These are phyloP conservation scores for Palythoa grandis DNA, from an alignment of 92 coral and sea anemone species.

Conservation along the genomic window DNA sequence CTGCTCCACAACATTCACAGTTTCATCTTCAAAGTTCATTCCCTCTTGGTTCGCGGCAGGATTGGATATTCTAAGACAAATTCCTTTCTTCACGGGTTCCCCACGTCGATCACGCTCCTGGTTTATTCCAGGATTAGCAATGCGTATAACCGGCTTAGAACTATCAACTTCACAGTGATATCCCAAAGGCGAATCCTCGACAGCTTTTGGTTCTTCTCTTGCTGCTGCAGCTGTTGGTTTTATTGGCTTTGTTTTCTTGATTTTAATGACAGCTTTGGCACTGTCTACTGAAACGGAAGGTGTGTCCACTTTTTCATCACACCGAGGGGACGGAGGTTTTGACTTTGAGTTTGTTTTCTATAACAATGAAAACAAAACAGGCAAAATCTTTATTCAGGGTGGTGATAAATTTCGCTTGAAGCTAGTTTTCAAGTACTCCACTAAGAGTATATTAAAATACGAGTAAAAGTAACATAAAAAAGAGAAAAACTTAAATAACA, in stretches of 20 bases:
- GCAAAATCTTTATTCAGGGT: background rate
- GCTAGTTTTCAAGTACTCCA: background rate
- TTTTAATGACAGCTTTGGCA: constrained; percentile 79
- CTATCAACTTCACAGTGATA: constrained; percentile 78
- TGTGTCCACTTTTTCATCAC: constrained; percentile 54
- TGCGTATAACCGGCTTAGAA: constrained; percentile 72
- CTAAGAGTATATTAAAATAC: background rate
- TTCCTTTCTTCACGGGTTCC: constrained; percentile 53
- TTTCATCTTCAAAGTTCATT: constrained; percentile 9
- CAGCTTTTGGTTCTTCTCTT: constrained; percentile 44
- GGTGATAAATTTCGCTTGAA: too few relatives aligned
- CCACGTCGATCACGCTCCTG: constrained; percentile 53
- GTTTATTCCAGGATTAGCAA: constrained; percentile 59
- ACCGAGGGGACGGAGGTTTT: constrained; percentile 74
- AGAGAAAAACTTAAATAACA: too few relatives aligned
- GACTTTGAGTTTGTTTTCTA: constrained; percentile 67
- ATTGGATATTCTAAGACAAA: constrained; percentile 39
- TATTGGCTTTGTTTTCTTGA: constrained; percentile 75
- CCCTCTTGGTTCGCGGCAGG: constrained; percentile 37
- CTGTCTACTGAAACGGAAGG: constrained; percentile 68
- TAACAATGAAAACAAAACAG: background rate
- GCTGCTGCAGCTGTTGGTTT: constrained; percentile 41
- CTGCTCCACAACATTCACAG: background rate
- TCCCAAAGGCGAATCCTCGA: constrained; percentile 43
- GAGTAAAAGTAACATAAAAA: too few relatives aligned